Evolutionary conservation across 2,113 vertebrate genomes (phyloP).

Genomic region (Diadophis punctatus): DNA sequence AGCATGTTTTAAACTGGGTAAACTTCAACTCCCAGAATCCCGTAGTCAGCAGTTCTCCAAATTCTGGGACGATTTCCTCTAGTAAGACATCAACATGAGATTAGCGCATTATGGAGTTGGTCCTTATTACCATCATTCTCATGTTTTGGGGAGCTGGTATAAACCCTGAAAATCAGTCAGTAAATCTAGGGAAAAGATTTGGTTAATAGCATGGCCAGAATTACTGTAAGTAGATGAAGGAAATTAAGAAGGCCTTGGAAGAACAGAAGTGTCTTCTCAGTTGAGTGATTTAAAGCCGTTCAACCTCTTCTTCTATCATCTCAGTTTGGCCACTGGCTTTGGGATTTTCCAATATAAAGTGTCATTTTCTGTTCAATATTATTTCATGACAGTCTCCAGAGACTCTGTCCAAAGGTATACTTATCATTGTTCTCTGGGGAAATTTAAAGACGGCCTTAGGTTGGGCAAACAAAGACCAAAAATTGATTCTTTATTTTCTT

Average conservation of each 20-base stretch:
- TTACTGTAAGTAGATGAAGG: neutral
- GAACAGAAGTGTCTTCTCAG: no score
- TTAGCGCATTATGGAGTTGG: neutral
- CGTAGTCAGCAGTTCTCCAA: neutral
- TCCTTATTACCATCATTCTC: neutral
- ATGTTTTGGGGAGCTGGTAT: neutral
- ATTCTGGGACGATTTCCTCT: neutral
- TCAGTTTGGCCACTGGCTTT: neutral
- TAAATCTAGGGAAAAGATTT: neutral
- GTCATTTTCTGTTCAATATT: slow-evolving; percentile 15
- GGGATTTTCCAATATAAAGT: slow-evolving; percentile 30
- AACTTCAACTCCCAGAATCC: neutral
- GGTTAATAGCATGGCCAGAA: neutral
- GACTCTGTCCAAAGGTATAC: neutral
- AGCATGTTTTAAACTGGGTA: neutral
- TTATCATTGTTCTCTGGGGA: slow-evolving; percentile 10
- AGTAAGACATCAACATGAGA: neutral
- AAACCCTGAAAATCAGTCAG: neutral
- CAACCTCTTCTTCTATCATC: neutral
- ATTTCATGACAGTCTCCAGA: neutral
- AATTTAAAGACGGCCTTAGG: slow-evolving; percentile 13
- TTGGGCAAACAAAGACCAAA: neutral
- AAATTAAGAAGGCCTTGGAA: neutral
- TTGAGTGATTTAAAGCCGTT: neutral
- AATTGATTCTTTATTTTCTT: neutral